Evolutionary conservation across 2,797 vertebrate species (phyloP), one percentile per base, ranked within the genome.

Genomic region (Anableps anableps): DNA sequence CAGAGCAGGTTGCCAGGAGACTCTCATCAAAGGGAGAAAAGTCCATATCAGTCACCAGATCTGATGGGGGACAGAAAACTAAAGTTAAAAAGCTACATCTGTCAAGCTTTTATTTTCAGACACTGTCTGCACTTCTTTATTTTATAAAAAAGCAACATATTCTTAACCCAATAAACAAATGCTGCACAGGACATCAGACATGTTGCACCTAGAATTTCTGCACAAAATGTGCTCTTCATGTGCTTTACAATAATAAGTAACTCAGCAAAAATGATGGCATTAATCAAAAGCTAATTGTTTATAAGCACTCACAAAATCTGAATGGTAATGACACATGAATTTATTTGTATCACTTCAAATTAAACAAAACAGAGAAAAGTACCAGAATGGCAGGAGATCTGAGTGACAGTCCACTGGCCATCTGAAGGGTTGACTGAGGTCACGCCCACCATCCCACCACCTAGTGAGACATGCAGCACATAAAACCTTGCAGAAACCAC

Each of bases 21-120:
- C 92, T 85, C 74, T 98, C 97, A 77, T 99, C 97, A 6, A 99
- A 99, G 2, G 98, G 97, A 0, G 97, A 99, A 85, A 99, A 99
- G 92, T 97, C 97, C 92, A 99, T 95, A 88, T 99, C 98, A 0
- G 96, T 97, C 91, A 99, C 93, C 83, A 96, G 90, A 90, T 98
- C 98, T 99, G 91, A 76, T 73, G 86, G 60, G 88, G 72, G 48
- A 81, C 31, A 26, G 47, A 21, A 80, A 68, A 79, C 3, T 66
- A 47, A 58, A 29, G 66, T 71, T 77, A 58, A 53, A 84, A 60
- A 55, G 45, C 75, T 58, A 81, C 31, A 70, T 58, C n/a, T 80
- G 36, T 77, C 36, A 48, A 2, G 1, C 9, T 77, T 48, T 0
- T 72, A 68, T 83, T 84, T 53, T 76, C 60, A 50, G 50, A 26